A percentile compares a stretch with the other conserved stretches of the same genome.
Evolutionary conservation across 2,888 invertebrate species (phyloP).

Genomic region (Reticulitermes lucifugus): DNA sequence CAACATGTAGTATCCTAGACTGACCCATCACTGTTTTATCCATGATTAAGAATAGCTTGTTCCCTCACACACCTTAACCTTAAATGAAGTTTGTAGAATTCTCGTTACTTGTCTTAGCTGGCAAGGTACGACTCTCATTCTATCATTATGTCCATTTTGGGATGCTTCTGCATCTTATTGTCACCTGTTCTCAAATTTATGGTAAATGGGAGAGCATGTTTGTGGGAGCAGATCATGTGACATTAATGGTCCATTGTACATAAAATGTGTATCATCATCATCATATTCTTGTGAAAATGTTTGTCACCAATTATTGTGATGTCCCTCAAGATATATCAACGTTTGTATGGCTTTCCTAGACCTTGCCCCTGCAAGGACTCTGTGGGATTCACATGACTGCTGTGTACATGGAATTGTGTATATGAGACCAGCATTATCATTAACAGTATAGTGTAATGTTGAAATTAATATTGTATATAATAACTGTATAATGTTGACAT

Average conservation of each 20-base stretch:
- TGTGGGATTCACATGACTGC: neutral
- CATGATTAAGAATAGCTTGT: constrained; percentile 7
- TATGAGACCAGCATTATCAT: neutral
- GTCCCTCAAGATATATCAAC: neutral
- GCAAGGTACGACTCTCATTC: constrained; percentile 10
- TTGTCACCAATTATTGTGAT: constrained; percentile 8
- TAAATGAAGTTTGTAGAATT: neutral
- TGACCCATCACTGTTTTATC: neutral
- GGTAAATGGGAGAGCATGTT: neutral
- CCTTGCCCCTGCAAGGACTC: neutral
- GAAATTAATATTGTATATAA: constrained; percentile 34
- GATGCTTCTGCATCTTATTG: neutral
- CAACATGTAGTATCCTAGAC: neutral
- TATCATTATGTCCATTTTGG: constrained; percentile 2
- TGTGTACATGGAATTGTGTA: neutral
- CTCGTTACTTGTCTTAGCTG: neutral
- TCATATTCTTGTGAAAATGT: constrained; percentile 26
- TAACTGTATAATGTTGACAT: constrained; percentile 34
- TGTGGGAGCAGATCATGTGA: constrained; percentile 24
- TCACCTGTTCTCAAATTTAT: neutral
- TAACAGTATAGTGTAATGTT: neutral
- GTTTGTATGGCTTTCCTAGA: neutral
- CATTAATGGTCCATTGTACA: constrained; percentile 30
- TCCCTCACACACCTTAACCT: neutral
- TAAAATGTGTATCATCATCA: constrained; percentile 25